phyloP scores from a whole-genome alignment of 2,888 invertebrate species.

The Cremastobaeus sp. region DNA sequence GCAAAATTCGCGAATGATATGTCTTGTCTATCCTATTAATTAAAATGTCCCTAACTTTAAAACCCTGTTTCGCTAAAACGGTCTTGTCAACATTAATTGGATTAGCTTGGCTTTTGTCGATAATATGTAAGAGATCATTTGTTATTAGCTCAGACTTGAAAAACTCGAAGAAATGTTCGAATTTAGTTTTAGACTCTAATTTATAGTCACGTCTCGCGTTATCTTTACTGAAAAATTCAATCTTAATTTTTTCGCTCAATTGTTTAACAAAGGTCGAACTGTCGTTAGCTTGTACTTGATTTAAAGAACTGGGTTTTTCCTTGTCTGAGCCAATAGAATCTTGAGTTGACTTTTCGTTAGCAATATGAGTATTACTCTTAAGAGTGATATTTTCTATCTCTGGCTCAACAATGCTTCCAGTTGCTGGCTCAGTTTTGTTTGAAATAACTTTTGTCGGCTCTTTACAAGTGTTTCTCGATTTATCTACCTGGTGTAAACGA shows the following conservation, averaged over 20 bases:
- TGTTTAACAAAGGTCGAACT: conserved; percentile 12
- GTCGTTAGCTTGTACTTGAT: too few species aligned
- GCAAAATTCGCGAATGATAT: conserved; percentile 23
- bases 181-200: conserved; percentile 8
- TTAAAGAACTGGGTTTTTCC: too few species aligned
- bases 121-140: conserved; percentile 4
- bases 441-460: too few species aligned
- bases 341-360: too few species aligned
- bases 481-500: too few species aligned
- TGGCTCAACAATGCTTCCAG: too few species aligned
- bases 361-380: too few species aligned
- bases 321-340: too few species aligned
- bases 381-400: too few species aligned
- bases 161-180: conserved; percentile 29
- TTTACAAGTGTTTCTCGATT: too few species aligned
- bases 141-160: conserved; percentile 17
- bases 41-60: conserved; percentile 22
- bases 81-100: neutral
- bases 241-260: conserved; percentile 13
- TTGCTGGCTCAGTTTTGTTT: too few species aligned
- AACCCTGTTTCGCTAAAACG: conserved; percentile 13
- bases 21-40: conserved; percentile 24
- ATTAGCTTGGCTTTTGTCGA: neutral
- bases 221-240: conserved; percentile 13
- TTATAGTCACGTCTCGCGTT: conserved; percentile 20